Evolutionary conservation across 2,888 invertebrate species (phyloP), one percentile per base, ranked within the genome.

Genomic region (Acrocera orbiculus): DNA sequence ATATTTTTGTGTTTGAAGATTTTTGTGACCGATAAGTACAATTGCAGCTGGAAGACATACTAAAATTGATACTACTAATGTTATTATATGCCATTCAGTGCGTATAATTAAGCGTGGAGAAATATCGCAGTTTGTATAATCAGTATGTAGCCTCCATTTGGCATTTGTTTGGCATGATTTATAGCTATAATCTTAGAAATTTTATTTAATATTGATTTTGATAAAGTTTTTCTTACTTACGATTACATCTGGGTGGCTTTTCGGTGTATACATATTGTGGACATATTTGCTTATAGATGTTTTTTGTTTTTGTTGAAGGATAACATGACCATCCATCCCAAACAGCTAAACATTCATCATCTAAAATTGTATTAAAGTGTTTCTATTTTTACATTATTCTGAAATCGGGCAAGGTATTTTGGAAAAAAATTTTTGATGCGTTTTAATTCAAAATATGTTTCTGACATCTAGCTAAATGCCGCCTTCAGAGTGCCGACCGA

Each of bases 281-380:
- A 48, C 75, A 76, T 2, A 64, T 51, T 39, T 62, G 53, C n/a
- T 46, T 47, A 1, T 60, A 59, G 2, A 56, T 47, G 2, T 61
- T 58, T 4, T 61, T 63, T 0, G 57, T 52, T 13, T 56, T 47
- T 0, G 64, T 58, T 6, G 56, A 48, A 10, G 54, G 56, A 63
- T 70, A 73, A 47, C 75, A 76, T 5, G 64, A 64, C 73, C 73
- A 76, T 0, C 65, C 73, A 41, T 75, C 75, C 62, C 73, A 75
- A 1, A 69, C 64, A 1, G 66, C 54, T 10, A 65, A 65, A 48
- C 74, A 74, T 17, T 41, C 40, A 35, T 49, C 43, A 15, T 47
- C 45, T 15, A 31, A 24, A 3, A 24, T 24, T 13, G 10, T 15
- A 22, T 20, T 19, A 19, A 19, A 6, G 5, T 19, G 5, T 19